phyloP scores from a whole-genome alignment of 37 sponge, comb jelly and placozoan species.

The Aplysina aerophoba region DNA sequence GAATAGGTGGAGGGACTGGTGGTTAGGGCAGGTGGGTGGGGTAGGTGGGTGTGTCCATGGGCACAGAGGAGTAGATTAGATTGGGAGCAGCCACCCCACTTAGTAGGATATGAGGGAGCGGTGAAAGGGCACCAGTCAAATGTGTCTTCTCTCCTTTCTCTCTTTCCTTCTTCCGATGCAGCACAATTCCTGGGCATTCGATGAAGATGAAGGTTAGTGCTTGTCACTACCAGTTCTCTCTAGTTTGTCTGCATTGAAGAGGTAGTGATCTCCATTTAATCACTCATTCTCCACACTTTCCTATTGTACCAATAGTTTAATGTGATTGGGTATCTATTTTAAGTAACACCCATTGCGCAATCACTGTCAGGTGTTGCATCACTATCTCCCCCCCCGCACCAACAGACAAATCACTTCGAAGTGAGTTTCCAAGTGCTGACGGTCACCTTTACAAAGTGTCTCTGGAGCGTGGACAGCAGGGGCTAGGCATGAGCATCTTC shows the following conservation, averaged over 20 bases:
- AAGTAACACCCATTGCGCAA: too few relatives aligned
- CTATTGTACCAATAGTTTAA: too few relatives aligned
- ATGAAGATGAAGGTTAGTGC: conserved; percentile 48
- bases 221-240: too few relatives aligned
- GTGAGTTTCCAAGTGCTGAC: conserved; percentile 60
- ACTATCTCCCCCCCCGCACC: too few relatives aligned
- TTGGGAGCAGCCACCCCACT: neutral
- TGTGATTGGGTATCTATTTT: too few relatives aligned
- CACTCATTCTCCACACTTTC: too few relatives aligned
- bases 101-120: neutral
- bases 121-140: neutral
- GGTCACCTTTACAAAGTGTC: conserved; percentile 69
- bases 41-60: neutral
- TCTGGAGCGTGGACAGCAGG: conserved; percentile 54
- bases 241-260: too few relatives aligned
- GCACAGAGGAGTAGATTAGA: neutral
- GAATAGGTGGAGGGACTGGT: too few relatives aligned
- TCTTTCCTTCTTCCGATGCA: neutral
- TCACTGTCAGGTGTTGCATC: too few relatives aligned
- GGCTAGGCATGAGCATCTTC: conserved; percentile 44
- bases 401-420: conserved; percentile 24
- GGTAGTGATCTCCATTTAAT: too few relatives aligned
- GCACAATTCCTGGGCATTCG: conserved; percentile 73
- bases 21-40: too few relatives aligned
- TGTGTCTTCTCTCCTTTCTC: neutral